Conservation (phyloP, 1,140 invertebrate genomes). For the Drosophila santomea region DNA sequence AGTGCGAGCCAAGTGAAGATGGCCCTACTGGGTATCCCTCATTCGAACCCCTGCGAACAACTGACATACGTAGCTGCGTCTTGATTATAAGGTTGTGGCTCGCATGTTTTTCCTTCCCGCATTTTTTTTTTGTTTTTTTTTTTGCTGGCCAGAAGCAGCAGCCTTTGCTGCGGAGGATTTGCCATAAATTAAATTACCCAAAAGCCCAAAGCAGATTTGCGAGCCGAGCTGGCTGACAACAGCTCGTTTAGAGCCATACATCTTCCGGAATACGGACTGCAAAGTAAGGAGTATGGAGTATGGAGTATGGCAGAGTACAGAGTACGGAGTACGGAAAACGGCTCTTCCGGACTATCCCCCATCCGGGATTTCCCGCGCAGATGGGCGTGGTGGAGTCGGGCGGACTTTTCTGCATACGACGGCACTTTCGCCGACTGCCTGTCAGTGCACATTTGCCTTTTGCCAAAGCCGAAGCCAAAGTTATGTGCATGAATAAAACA, state of each 20-base stretch:
- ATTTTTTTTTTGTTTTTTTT: too few relatives aligned
- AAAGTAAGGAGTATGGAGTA: too few relatives aligned
- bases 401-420: slow-evolving; percentile 44
- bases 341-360: background rate
- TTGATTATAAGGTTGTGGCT: slow-evolving; percentile 28
- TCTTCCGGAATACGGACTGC: too few relatives aligned
- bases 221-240: background rate
- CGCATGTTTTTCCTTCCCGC: background rate
- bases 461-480: slow-evolving; percentile 39
- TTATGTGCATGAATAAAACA: slow-evolving; percentile 58
- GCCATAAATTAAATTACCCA: slow-evolving; percentile 75
- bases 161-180: slow-evolving; percentile 13
- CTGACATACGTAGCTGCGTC: background rate
- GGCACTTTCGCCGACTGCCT: slow-evolving; percentile 24
- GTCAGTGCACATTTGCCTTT: slow-evolving; percentile 41
- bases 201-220: slow-evolving; percentile 51
- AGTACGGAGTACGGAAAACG: background rate
- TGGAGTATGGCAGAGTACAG: too few relatives aligned
- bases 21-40: background rate
- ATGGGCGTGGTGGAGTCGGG: background rate
- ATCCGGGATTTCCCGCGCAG: background rate
- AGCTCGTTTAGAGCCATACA: too few relatives aligned
- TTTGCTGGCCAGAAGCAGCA: background rate
- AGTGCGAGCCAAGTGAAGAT: background rate
- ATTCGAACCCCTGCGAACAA: too few relatives aligned